phyloP scores from a whole-genome alignment of 1,140 invertebrate genomes.

The Pseudomyrmex sp. region DNA sequence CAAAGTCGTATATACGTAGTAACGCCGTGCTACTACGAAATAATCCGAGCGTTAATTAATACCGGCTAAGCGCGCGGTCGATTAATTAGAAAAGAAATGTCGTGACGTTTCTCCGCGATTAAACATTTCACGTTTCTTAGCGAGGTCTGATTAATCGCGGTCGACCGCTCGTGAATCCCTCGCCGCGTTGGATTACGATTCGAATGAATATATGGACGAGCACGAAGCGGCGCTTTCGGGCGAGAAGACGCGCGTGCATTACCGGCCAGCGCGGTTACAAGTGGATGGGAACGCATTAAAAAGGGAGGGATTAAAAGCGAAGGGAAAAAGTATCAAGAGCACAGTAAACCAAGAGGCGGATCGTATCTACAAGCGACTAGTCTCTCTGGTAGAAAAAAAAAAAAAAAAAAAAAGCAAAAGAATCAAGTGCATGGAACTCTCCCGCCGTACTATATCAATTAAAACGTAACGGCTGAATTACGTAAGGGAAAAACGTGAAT shows the following conservation, averaged over 20 bases:
- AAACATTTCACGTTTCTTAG: conserved; percentile 2
- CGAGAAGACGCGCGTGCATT: conserved; percentile 20
- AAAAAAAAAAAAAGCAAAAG: too few relatives aligned
- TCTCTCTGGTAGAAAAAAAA: too few relatives aligned
- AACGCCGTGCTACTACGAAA: neutral
- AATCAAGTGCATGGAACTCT: too few relatives aligned
- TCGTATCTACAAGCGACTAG: too few relatives aligned
- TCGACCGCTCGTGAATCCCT: conserved; percentile 26
- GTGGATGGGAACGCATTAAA: neutral
- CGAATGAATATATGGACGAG: conserved; percentile 12
- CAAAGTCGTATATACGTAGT: neutral
- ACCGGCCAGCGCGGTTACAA: neutral
- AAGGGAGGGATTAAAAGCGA: neutral
- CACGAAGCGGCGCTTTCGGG: neutral
- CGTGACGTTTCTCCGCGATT: neutral
- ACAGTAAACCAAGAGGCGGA: too few relatives aligned
- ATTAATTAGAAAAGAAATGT: conserved; percentile 16
- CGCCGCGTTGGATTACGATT: conserved; percentile 21
- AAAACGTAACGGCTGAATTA: too few relatives aligned
- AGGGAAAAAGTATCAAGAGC: too few relatives aligned
- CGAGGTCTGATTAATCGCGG: conserved; percentile 30
- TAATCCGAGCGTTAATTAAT: conserved; percentile 9
- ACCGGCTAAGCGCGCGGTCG: neutral
- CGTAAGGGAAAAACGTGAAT: too few relatives aligned
- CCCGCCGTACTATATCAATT: too few relatives aligned